Evolutionary conservation across 2,797 vertebrate genomes (phyloP).

Genomic region (Pelochelys cantorii): DNA sequence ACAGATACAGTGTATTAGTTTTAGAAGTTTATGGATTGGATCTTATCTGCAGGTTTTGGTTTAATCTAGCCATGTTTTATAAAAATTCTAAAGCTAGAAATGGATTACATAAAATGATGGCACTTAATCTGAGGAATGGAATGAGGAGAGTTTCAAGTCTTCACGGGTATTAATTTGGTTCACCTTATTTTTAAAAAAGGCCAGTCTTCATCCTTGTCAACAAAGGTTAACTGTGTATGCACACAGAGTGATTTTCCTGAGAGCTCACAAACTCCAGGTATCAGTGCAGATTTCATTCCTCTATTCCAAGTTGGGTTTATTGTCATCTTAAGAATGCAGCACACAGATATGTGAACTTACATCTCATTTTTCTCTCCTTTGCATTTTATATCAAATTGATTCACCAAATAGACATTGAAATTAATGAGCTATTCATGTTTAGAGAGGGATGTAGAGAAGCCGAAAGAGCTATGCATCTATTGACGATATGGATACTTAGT

Average conservation of each 20-base stretch:
- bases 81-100: background rate
- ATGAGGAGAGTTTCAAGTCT: fast-evolving
- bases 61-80: background rate
- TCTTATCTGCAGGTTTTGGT: background rate
- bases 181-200: fast-evolving
- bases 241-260: background rate
- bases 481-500: fast-evolving
- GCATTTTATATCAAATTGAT: background rate
- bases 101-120: background rate
- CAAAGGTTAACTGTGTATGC: background rate
- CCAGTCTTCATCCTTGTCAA: fast-evolving
- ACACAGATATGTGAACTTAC: background rate
- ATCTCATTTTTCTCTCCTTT: fast-evolving
- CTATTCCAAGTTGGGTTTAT: background rate
- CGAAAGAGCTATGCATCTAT: background rate
- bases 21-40: background rate
- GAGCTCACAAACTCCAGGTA: background rate
- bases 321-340: background rate
- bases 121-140: background rate
- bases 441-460: fast-evolving
- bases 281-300: background rate
- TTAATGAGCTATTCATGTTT: fast-evolving
- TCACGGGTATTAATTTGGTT: fast-evolving
- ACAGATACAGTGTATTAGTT: background rate
- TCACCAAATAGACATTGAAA: fast-evolving